Conservation (phyloP, 2,797 vertebrate species). For the Falco berigora region DNA sequence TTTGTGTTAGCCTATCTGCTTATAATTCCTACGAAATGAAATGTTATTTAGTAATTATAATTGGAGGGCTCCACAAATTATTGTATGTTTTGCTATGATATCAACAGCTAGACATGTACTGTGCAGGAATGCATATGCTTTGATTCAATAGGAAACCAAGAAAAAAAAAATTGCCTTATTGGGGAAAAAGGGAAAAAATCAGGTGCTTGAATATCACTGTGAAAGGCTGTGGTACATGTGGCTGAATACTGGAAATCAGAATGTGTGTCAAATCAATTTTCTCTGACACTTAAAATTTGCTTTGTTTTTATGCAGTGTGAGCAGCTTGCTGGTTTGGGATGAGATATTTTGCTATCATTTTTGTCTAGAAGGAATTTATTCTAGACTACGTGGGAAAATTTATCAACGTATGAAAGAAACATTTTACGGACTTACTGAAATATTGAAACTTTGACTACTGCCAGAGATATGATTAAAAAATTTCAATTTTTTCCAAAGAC, state of each 20-base stretch:
- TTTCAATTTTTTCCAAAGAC: background rate
- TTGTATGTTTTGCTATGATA: background rate
- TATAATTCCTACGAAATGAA: background rate
- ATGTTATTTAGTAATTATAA: background rate
- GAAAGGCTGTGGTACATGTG: background rate
- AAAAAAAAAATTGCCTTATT: background rate
- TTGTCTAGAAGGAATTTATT: background rate
- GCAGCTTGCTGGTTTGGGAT: background rate
- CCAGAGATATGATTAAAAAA: conserved; percentile 27
- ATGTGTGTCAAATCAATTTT: background rate
- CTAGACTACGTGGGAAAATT: background rate
- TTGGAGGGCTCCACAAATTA: background rate
- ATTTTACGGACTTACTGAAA: background rate
- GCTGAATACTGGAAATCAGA: background rate
- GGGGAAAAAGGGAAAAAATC: background rate
- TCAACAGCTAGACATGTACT: background rate
- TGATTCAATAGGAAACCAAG: background rate
- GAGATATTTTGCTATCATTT: background rate
- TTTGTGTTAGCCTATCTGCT: background rate
- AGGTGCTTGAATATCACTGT: background rate
- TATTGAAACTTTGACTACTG: background rate
- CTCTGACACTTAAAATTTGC: background rate
- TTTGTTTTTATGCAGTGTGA: background rate
- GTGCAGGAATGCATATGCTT: background rate
- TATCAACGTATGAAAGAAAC: background rate